These are phyloP conservation scores for Portevinia maculata DNA, from an alignment of 2,888 invertebrate species.

Conservation along the genomic window DNA sequence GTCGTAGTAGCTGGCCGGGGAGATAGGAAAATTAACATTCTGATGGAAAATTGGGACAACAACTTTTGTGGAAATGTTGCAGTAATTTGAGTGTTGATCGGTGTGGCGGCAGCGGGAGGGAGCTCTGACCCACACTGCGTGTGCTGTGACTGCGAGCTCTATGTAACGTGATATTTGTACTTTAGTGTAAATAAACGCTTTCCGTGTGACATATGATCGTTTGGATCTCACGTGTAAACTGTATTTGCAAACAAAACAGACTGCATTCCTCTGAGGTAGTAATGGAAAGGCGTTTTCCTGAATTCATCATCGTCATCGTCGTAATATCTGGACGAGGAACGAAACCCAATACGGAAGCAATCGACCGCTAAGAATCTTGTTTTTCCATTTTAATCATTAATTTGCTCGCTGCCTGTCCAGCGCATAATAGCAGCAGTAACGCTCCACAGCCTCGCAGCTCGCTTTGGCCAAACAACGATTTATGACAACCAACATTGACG, in stretches of 20 bases:
- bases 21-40: conserved; percentile 73
- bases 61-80: conserved; percentile 73
- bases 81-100: conserved; percentile 70
- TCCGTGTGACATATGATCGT: conserved; percentile 73
- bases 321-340: conserved; percentile 57
- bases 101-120: conserved; percentile 13
- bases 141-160: conserved; percentile 21
- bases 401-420: conserved; percentile 28
- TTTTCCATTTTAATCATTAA: conserved; percentile 74
- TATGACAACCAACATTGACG: conserved; percentile 67
- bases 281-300: conserved; percentile 59
- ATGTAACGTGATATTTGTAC: conserved; percentile 58
- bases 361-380: conserved; percentile 75
- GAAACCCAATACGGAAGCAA: conserved; percentile 80
- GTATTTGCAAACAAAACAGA: conserved; percentile 66
- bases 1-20: conserved; percentile 4
- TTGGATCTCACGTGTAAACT: conserved; percentile 52
- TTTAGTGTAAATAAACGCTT: conserved; percentile 67
- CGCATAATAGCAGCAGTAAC: conserved; percentile 21
- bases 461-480: conserved; percentile 6
- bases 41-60: conserved; percentile 74
- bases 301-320: conserved; percentile 12
- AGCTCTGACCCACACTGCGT: conserved; percentile 48
- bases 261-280: conserved; percentile 63
- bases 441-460: conserved; percentile 18